Conservation (phyloP, 2,888 invertebrate species). For the Melanostoma scalare region DNA sequence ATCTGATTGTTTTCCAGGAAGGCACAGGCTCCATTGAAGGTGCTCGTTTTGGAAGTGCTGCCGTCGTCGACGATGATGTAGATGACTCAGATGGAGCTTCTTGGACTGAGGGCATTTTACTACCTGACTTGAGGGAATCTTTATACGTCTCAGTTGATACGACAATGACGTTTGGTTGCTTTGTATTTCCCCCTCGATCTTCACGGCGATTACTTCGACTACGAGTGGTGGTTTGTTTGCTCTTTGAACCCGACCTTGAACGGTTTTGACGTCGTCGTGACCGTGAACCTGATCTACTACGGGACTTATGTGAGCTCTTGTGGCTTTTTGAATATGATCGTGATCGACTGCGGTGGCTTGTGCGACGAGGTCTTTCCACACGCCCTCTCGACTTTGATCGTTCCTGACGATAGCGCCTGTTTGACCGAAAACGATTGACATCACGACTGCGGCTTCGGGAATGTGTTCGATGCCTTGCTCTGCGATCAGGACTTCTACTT, state of each 20-base stretch:
- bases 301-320: conserved; percentile 46
- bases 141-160: conserved; percentile 66
- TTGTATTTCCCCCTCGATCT: conserved; percentile 19
- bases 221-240: conserved; percentile 12
- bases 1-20: conserved; percentile 39
- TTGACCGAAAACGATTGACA: conserved; percentile 43
- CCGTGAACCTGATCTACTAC: conserved; percentile 63
- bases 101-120: conserved; percentile 31
- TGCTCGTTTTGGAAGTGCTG: conserved; percentile 50
- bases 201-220: conserved; percentile 50
- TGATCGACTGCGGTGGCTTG: conserved; percentile 62
- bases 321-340: conserved; percentile 41
- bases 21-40: conserved; percentile 67
- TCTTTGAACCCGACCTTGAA: conserved; percentile 48
- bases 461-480: conserved; percentile 44
- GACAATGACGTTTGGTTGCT: conserved; percentile 59
- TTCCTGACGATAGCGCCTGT: conserved; percentile 49
- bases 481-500: conserved; percentile 42
- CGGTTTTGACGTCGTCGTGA: conserved; percentile 61
- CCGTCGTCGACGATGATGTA: conserved; percentile 37
- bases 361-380: conserved; percentile 40
- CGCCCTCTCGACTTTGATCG: conserved; percentile 41
- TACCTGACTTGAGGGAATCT: conserved; percentile 46
- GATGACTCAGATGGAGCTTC: conserved; percentile 63
- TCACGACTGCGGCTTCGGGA: conserved; percentile 55